Base-by-base conservation (phyloP, 2,113 vertebrate genomes). In the Phodopus roborovskii region DNA sequence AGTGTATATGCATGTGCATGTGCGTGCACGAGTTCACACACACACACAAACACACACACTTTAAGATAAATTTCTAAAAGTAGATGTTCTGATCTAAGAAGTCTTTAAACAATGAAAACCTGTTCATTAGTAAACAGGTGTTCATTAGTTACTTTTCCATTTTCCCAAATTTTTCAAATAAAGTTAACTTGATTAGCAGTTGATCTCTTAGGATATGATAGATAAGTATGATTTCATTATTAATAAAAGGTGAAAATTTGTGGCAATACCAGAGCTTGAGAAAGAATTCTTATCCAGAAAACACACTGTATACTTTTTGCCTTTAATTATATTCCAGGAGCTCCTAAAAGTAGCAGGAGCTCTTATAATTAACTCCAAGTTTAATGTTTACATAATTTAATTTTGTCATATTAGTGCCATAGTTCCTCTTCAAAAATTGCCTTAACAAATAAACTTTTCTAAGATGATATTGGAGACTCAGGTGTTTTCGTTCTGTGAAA, bases 351-450 rank as follows among this genome's bases (percentile, higher is more conserved):
- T 85, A 56, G 1, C n/a, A 66, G 1, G 6, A 48, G 62, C 42
- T 74, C 17, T 86, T 88, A 22, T 28, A 87, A 66, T 2, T 85
- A 64, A 53, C 2, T 77, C 7, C 78, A 94, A 45, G 6, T 33
- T 66, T 75, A 42, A 42, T 45, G 16, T 28, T 64, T 93, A 79
- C 0, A 3, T 74, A 81, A 75, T 95, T 90, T 74, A 50, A 48
- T 73, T 90, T 95, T 78, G 77, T 50, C 75, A 24, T 77, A 1
- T 62, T 60, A 60, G 94, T 96, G 48, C 30, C 68, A 71, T 58
- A 87, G 56, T 79, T 94, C 16, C 33, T 91, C 77, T 91, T 73
- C 50, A 48, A 93, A 28, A 89, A 88, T 83, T 5, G 45, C 62
- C 42, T 91, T 10, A 75, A 28, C 62, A 95, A 89, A 50, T 50